Conservation (phyloP, 2,888 invertebrate species). For the Masnerella sp. region DNA sequence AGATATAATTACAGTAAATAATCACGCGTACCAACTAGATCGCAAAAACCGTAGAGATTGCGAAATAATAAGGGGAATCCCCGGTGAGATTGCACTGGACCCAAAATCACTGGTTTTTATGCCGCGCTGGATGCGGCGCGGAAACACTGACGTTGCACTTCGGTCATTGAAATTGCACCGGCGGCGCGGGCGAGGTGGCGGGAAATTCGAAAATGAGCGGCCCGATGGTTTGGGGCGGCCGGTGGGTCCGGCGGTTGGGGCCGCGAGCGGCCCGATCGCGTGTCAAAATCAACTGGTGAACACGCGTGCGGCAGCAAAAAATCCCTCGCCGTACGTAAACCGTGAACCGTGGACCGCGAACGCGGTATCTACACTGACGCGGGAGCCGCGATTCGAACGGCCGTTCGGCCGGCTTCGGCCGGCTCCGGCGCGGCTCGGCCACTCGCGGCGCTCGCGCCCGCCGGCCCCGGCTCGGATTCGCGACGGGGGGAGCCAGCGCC, state of each 20-base stretch:
- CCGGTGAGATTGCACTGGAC: slow-evolving; percentile 21
- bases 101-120: slow-evolving; percentile 40
- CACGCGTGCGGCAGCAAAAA: slow-evolving; percentile 63
- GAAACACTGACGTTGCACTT: slow-evolving; percentile 25
- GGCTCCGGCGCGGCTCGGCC: slow-evolving; percentile 66
- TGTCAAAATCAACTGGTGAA: slow-evolving; percentile 50
- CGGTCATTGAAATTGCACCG: slow-evolving; percentile 23
- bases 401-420: slow-evolving; percentile 73
- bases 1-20: too few species aligned
- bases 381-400: slow-evolving; percentile 76
- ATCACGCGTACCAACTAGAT: too few species aligned
- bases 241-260: neutral
- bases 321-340: slow-evolving; percentile 71
- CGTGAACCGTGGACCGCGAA: slow-evolving; percentile 78
- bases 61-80: too few species aligned
- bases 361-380: slow-evolving; percentile 78
- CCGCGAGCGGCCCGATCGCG: slow-evolving; percentile 3
- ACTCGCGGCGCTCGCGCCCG: slow-evolving; percentile 62
- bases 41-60: too few species aligned
- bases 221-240: slow-evolving; percentile 3
- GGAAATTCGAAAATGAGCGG: slow-evolving; percentile 24
- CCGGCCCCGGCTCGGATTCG: slow-evolving; percentile 48
- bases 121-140: slow-evolving; percentile 30
- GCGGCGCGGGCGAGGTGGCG: slow-evolving; percentile 13
- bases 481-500: slow-evolving; percentile 19